A percentile compares a stretch with the other conserved stretches of the same genome.
These are phyloP conservation scores for Sylvilagus floridanus DNA, from an alignment of 2,797 vertebrate genomes.

Conservation along the genomic window DNA sequence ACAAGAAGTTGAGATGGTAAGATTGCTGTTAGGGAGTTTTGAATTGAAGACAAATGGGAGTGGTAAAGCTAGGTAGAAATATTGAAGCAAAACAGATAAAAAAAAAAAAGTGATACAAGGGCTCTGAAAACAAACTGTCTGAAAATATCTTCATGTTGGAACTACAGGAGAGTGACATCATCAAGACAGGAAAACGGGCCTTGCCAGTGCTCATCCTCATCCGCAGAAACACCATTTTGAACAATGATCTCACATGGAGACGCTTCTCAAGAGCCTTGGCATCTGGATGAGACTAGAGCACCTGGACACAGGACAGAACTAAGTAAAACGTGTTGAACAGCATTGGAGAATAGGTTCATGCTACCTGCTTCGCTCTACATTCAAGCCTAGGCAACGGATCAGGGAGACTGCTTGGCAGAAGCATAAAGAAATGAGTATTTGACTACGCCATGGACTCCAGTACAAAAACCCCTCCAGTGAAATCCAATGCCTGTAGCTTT, in stretches of 20 bases:
- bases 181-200: background rate
- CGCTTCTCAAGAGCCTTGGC: background rate
- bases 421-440: background rate
- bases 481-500: background rate
- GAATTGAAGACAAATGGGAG: background rate
- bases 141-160: background rate
- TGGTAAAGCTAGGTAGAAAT: background rate
- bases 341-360: background rate
- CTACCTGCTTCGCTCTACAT: background rate
- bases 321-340: background rate
- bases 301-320: background rate
- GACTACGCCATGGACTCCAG: background rate
- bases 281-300: background rate
- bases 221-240: background rate
- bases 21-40: background rate
- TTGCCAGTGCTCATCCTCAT: too few relatives aligned
- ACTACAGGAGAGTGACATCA: background rate
- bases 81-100: background rate
- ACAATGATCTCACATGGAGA: background rate
- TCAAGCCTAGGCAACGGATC: background rate
- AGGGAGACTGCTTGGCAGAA: background rate
- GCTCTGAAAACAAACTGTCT: background rate
- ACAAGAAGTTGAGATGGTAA: background rate
- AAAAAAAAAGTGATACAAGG: background rate
- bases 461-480: background rate